Percentiles rank a stretch among this genome's conserved stretches.
Evolutionary conservation across 2,888 invertebrate species (phyloP).

Genomic region (Tenthredo scrophulariae): DNA sequence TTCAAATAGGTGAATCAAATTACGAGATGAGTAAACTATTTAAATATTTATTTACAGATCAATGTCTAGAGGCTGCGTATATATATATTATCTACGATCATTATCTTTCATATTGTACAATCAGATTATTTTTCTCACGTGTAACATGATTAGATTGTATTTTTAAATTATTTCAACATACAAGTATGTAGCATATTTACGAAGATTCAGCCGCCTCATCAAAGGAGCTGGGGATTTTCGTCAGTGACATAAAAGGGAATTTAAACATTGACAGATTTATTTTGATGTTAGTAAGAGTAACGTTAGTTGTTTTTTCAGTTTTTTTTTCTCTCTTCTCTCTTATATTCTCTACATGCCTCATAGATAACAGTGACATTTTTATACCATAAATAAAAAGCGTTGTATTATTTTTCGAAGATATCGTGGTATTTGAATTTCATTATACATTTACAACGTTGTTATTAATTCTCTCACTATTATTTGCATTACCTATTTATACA

Average conservation of each 20-base stretch:
- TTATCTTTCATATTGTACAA: not conserved
- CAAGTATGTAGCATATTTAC: not conserved
- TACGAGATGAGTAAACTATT: not conserved
- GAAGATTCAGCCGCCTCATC: not conserved
- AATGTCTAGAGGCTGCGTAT: not conserved
- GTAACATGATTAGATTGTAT: not conserved
- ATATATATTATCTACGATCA: not conserved
- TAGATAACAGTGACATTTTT: too few relatives aligned
- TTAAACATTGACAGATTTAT: constrained; percentile 63
- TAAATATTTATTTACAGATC: not conserved
- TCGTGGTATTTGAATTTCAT: too few relatives aligned
- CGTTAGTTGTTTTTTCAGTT: not conserved
- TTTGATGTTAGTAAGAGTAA: not conserved
- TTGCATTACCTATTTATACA: too few relatives aligned
- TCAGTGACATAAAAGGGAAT: constrained; percentile 14
- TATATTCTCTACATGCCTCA: too few relatives aligned
- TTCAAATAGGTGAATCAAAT: not conserved
- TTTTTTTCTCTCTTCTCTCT: too few relatives aligned
- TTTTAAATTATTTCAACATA: not conserved
- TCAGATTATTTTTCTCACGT: not conserved
- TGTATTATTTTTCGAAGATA: too few relatives aligned
- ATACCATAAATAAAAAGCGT: too few relatives aligned
- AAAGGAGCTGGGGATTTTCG: not conserved
- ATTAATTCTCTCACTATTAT: too few relatives aligned
- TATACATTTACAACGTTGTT: too few relatives aligned